These are phyloP conservation scores for Xestobium rufovillosum DNA, from an alignment of 2,888 invertebrate species.

Conservation along the genomic window DNA sequence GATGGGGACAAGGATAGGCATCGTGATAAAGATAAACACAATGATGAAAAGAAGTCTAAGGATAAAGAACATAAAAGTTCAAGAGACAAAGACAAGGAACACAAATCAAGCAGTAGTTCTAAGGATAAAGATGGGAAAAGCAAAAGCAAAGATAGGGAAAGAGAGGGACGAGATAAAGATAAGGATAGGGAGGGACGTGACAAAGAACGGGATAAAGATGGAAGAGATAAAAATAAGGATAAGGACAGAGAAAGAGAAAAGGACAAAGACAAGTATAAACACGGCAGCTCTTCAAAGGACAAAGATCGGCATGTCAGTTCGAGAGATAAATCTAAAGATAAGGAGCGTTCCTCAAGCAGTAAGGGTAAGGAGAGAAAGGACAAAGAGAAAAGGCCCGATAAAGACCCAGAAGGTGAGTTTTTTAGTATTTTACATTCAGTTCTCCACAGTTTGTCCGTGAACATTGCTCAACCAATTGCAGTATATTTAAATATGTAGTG, in stretches of 20 bases:
- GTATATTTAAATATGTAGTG: no score
- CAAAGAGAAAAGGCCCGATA: conserved; percentile 42
- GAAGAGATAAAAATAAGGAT: conserved; percentile 35
- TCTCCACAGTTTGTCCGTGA: no score
- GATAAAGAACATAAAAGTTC: conserved; percentile 31
- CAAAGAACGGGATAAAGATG: conserved; percentile 31
- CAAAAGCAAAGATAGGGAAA: conserved; percentile 29
- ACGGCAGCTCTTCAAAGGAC: conserved; percentile 36
- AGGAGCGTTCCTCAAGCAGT: conserved; percentile 33
- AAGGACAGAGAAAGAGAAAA: conserved; percentile 33
- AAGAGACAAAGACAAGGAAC: conserved; percentile 40
- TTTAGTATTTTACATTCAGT: conserved; percentile 6
- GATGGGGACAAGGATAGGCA: conserved; percentile 33
- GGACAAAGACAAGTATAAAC: conserved; percentile 34
- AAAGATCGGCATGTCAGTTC: conserved; percentile 37
- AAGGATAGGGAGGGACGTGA: conserved; percentile 28
- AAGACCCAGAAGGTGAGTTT: conserved; percentile 25
- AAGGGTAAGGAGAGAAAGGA: conserved; percentile 29
- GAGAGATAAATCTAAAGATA: conserved; percentile 30
- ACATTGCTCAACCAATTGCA: no score
- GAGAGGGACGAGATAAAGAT: conserved; percentile 36
- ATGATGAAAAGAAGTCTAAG: conserved; percentile 33
- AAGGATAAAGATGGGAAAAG: conserved; percentile 38
- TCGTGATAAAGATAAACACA: conserved; percentile 37
- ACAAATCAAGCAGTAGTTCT: conserved; percentile 30